These are phyloP conservation scores for Atrina japonica DNA, from an alignment of 2,888 invertebrate genomes.

Conservation along the genomic window DNA sequence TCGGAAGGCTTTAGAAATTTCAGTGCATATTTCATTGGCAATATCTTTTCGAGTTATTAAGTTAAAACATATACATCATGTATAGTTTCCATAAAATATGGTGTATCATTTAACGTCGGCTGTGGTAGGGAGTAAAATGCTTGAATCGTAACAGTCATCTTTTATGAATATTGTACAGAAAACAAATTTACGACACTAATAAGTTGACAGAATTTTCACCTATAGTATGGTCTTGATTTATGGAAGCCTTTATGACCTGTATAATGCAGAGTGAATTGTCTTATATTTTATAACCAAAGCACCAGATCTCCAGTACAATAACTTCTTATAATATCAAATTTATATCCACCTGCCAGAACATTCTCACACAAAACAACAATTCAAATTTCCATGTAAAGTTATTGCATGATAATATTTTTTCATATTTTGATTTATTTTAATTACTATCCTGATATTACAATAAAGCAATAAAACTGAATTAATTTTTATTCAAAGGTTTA, in stretches of 20 bases:
- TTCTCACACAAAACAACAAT: no score
- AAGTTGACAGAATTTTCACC: constrained; percentile 41
- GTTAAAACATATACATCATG: constrained; percentile 25
- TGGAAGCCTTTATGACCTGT: constrained; percentile 16
- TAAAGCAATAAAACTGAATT: no score
- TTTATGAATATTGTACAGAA: constrained; percentile 15
- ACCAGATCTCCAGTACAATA: constrained; percentile 25
- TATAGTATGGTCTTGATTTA: constrained; percentile 36
- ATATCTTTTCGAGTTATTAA: constrained; percentile 19
- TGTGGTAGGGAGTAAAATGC: background rate
- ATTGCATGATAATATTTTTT: no score
- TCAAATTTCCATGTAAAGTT: no score
- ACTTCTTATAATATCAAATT: constrained; percentile 27
- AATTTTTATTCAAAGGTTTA: no score
- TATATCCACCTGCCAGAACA: background rate
- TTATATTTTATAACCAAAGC: constrained; percentile 25
- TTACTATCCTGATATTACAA: no score
- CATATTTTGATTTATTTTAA: no score
- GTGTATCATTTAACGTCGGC: background rate
- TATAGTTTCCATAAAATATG: constrained; percentile 7
- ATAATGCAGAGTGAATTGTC: constrained; percentile 35
- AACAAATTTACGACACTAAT: constrained; percentile 38
- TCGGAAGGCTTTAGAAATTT: constrained; percentile 15
- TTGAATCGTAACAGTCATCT: constrained; percentile 4
- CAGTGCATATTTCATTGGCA: constrained; percentile 23